Evolutionary conservation across 2,797 vertebrate genomes (phyloP).

Genomic region (Sylvilagus floridanus): DNA sequence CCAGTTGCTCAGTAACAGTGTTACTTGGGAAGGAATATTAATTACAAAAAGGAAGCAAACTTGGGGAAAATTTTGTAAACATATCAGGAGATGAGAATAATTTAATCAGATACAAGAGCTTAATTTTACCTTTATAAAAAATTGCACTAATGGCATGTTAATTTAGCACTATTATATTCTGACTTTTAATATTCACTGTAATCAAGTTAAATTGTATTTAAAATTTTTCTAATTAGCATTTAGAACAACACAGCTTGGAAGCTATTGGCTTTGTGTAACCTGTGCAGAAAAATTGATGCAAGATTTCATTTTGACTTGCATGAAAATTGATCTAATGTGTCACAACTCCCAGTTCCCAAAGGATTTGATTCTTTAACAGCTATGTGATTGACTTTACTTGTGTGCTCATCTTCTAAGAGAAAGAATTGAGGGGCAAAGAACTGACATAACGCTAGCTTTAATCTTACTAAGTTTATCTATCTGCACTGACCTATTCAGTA

Average conservation of each 20-base stretch:
- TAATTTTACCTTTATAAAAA: conserved; percentile 68
- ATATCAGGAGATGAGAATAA: conserved; percentile 25
- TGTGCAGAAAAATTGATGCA: conserved; percentile 66
- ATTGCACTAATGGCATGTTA: conserved; percentile 5
- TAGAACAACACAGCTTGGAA: conserved; percentile 70
- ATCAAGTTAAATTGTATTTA: conserved; percentile 65
- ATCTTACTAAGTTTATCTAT: conserved; percentile 3
- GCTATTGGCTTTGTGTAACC: conserved; percentile 61
- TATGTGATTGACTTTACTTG: conserved; percentile 61
- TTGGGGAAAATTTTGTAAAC: conserved; percentile 30
- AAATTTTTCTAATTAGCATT: conserved; percentile 36
- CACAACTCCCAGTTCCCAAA: conserved; percentile 72
- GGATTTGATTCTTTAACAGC: conserved; percentile 69
- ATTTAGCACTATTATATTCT: conserved; percentile 60
- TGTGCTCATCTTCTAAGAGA: conserved; percentile 6
- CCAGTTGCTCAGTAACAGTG: not conserved
- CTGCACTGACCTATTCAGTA: conserved; percentile 7
- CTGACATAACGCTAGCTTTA: not conserved
- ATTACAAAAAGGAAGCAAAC: conserved; percentile 68
- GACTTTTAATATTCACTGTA: conserved; percentile 57
- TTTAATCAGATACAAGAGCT: conserved; percentile 28
- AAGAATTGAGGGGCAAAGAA: conserved; percentile 52
- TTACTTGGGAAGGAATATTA: conserved; percentile 51
- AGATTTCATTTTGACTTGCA: conserved; percentile 70
- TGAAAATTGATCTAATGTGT: conserved; percentile 75